Base-by-base conservation (phyloP, 2,113 vertebrate genomes). In the Sialia sialis region DNA sequence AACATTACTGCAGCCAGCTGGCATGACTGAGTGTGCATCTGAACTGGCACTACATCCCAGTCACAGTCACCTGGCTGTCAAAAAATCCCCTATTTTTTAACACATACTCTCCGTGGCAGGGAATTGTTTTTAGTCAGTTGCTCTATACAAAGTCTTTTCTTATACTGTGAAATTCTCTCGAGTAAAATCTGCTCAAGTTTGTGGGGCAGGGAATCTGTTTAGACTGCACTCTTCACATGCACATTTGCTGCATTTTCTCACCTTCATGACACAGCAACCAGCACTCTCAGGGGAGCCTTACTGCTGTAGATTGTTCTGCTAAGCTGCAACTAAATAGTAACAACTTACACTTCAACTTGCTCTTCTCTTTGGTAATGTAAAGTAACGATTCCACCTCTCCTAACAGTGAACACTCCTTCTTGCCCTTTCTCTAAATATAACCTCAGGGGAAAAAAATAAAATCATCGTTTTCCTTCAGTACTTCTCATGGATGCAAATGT, bases 11-110 rank as follows among this genome's bases (percentile, higher is more conserved):
- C 56, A 56, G 58, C 22, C 6, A 2, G 56, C 36, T 9, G 1
- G n/a, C 13, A 7, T 0, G 2, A 62, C 1, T 25, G 17, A 79
- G n/a, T 13, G 54, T 4, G 3, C 67, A 59, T 19, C 49, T 44
- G 49, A 38, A 1, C 25, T 54, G 52, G 43, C 38, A 14, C 52
- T 16, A 7, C 2, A 10, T 3, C 5, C 46, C 29, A 32, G 41
- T 9, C 59, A 75, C 27, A 59, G 16, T 11, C 44, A 60, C 5
- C 41, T 15, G 3, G 9, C 32, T 72, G 32, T 19, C 46, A 59
- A 13, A 32, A 59, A 64, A 75, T 34, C 36, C 34, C 66, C 74
- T 41, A 3, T 13, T 16, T 55, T 29, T 34, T 49, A 48, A 68
- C 54, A 41, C 16, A 7, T 29, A 25, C 19, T 88, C 36, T 15